These are phyloP conservation scores for Cyanoramphus novaezelandiae DNA, from an alignment of 2,113 vertebrate species.

Conservation along the genomic window DNA sequence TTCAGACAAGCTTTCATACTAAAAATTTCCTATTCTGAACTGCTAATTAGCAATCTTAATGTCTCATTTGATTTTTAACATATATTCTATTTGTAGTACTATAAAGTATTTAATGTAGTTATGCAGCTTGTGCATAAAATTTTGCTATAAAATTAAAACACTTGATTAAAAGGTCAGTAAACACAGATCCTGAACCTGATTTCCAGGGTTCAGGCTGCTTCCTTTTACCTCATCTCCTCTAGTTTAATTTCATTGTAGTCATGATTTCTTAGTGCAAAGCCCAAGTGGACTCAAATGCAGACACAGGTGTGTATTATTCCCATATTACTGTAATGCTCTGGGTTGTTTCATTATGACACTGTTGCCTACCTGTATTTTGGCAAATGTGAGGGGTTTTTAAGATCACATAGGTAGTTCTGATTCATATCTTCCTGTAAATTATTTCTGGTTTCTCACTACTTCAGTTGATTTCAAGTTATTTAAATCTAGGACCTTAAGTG, in stretches of 20 bases:
- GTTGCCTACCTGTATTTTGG: accelerated
- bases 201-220: neutral
- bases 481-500: neutral
- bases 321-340: neutral
- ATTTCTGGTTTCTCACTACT: neutral
- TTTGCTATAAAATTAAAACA: neutral
- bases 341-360: neutral
- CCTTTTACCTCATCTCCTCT: neutral
- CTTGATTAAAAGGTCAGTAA: neutral
- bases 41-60: neutral
- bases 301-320: neutral
- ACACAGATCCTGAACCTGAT: neutral
- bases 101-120: neutral
- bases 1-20: neutral
- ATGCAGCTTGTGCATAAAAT: neutral
- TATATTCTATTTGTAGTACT: neutral
- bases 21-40: neutral
- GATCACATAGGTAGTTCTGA: accelerated
- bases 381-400: neutral
- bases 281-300: neutral
- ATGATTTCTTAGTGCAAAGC: neutral
- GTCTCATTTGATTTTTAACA: neutral
- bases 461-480: neutral
- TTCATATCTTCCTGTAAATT: neutral
- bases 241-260: neutral